phyloP scores from a whole-genome alignment of 2,797 vertebrate genomes.

The Artibeus lituratus region DNA sequence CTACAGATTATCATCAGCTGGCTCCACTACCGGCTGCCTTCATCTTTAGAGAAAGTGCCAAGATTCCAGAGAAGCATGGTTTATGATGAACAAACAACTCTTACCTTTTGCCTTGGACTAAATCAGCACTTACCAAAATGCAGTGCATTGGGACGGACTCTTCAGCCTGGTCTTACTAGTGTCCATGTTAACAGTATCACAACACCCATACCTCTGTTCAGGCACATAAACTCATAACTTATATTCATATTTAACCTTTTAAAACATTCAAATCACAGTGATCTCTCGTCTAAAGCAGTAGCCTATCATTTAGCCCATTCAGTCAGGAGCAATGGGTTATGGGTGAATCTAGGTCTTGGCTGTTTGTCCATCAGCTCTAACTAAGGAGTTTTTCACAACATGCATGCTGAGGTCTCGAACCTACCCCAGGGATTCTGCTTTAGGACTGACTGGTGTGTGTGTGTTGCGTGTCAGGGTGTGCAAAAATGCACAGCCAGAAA shows the following conservation, averaged over 20 bases:
- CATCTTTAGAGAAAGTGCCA: not conserved
- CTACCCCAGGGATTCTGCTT: not conserved
- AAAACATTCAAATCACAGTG: not conserved
- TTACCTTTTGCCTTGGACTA: not conserved
- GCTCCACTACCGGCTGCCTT: not conserved
- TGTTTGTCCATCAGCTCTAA: not conserved
- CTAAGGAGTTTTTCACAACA: not conserved
- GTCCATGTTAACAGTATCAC: not conserved
- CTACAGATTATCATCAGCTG: not conserved
- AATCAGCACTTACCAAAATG: not conserved
- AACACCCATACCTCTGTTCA: not conserved
- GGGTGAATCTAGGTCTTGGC: not conserved
- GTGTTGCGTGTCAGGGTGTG: not conserved
- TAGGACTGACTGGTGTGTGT: not conserved
- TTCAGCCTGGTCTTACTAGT: not conserved
- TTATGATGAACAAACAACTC: not conserved
- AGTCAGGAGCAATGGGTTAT: not conserved
- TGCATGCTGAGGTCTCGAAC: not conserved
- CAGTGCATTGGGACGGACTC: not conserved
- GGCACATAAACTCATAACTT: not conserved
- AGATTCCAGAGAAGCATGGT: not conserved
- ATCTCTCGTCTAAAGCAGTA: constrained; percentile 30
- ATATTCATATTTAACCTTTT: not conserved
- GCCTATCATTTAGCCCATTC: not conserved
- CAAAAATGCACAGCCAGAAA: not conserved